Base-by-base conservation (phyloP, 2,113 vertebrate species). In the Elachura formosa region DNA sequence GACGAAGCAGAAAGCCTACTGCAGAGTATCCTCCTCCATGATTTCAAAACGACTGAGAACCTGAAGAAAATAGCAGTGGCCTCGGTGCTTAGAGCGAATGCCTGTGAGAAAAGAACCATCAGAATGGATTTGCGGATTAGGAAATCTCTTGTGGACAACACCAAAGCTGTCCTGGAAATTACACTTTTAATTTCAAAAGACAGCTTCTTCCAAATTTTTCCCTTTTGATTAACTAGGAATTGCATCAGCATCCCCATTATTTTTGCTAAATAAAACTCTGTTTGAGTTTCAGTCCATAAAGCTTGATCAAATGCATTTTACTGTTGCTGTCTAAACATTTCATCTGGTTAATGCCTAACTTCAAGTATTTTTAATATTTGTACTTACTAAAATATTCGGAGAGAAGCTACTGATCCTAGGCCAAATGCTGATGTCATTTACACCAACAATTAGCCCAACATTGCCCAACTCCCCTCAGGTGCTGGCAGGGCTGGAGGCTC, bases 271-370 rank as follows among this genome's bases (percentile, higher is more conserved):
- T 86, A 95, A 92, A 94, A 66, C 68, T 87, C 58, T 96, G 87
- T 97, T 96, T 96, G 93, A 97, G 93, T 96, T 97, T 94, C 93
- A 96, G 81, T 91, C 89, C 93, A 91, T 96, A 94, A 97, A 97
- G 87, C 68, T 91, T 59, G 76, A 94, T 86, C 91, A 72, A 97
- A 95, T 96, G 94, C 72, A 61, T 96, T 93, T 96, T 93, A 95
- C 71, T 84, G 46, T 90, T 94, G 86, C 93, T 95, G 85, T 94
- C 91, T 94, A 96, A 97, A 97, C 91, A 97, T 95, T 96, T 96
- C 52, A 81, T 69, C 84, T 88, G 40, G 94, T 96, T 97, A 97
- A 97, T 96, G 69, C 41, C 89, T 97, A 96, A 97, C 89, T 82
- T 69, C 59, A 96, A 90, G 87, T 90, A 95, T 96, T 97, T 96